Base-by-base conservation (phyloP, 1,140 invertebrate genomes). In the Leptopilina clavipes region DNA sequence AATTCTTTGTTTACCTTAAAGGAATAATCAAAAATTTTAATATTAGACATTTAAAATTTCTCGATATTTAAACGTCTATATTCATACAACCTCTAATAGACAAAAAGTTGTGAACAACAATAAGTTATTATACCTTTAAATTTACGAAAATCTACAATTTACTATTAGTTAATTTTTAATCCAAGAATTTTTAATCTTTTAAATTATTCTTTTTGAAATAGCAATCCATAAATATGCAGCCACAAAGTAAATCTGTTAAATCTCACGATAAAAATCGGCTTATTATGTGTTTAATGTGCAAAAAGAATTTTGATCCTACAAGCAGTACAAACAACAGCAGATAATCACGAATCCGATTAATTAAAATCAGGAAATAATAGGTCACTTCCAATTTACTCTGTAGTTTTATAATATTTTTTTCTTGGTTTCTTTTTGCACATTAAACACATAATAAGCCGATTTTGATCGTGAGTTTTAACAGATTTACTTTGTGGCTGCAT, bases 341-440 rank as follows among this genome's bases (percentile, higher is more conserved):
- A 52, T 40, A 56, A 73, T 17, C 52, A 6, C n/a, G 17, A 40
- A 18, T 73, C 52, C 19, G 19, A 17, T 43, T 17, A 52, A 59
- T 59, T 59, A 19, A 40, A 73, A 59, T 59, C 17, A 40, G 48
- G 22, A 59, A 73, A 40, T 17, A 72, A 22, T n/a, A 73, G 17
- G 1, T 31, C 22, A 59, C 6, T 10, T 45, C 44, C 44, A 3
- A 45, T 14, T 45, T 45, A 14, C 1, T 11, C 12, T 9, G 22
- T 37, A 37, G 70, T 22, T 40, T 43, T 40, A 71, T n/a, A 71
- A 45, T 45, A 45, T 10, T 45, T 6, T 1, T 14, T 73, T 14
- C 52, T 76, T 70, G 74, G 71, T 54, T 74, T 74, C 17, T n/a
- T 56, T 45, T 76, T n/a, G 76, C 74, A 76, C 25, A 19, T 79